phyloP scores from a whole-genome alignment of 2,797 vertebrate species.

The Sebastes minor region DNA sequence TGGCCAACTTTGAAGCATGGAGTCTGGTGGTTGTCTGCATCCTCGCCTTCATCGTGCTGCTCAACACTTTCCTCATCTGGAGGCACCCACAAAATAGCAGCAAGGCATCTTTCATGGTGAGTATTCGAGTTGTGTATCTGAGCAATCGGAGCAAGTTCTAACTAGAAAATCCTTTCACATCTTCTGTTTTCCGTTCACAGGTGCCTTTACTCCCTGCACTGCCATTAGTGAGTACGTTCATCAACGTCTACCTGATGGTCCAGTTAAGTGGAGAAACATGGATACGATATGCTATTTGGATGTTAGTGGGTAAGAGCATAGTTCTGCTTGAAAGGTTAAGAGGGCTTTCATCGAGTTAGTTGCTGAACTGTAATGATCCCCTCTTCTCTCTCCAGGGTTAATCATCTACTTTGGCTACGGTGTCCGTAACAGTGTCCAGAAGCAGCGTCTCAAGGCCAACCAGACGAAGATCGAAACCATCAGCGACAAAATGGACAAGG shows the following conservation, averaged over 20 bases:
- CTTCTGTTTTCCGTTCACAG: slow-evolving; percentile 56
- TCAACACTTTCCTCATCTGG: slow-evolving; percentile 80
- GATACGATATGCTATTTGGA: slow-evolving; percentile 87
- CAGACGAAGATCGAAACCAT: slow-evolving; percentile 49
- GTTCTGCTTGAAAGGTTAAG: not conserved
- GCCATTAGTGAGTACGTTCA: slow-evolving; percentile 82
- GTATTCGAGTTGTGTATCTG: not conserved
- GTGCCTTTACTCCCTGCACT: slow-evolving; percentile 87
- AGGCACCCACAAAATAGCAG: slow-evolving; percentile 84
- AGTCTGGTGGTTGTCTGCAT: slow-evolving; percentile 76
- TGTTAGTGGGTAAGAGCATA: slow-evolving; percentile 82
- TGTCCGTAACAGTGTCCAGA: slow-evolving; percentile 81
- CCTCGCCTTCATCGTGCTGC: slow-evolving; percentile 66
- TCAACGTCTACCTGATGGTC: slow-evolving; percentile 87
- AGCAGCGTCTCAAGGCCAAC: slow-evolving; percentile 32
- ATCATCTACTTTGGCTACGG: slow-evolving; percentile 89
- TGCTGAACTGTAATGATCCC: not conserved
- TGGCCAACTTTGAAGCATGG: slow-evolving; percentile 72
- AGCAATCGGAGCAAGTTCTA: not conserved
- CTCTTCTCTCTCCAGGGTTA: slow-evolving; percentile 74
- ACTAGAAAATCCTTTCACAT: not conserved
- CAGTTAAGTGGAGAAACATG: slow-evolving; percentile 82
- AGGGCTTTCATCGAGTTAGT: not conserved
- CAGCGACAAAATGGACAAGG: slow-evolving; percentile 45
- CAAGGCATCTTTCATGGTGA: slow-evolving; percentile 87